phyloP scores from a whole-genome alignment of 2,113 vertebrate species.

The Dunckerocampus dactyliophorus region DNA sequence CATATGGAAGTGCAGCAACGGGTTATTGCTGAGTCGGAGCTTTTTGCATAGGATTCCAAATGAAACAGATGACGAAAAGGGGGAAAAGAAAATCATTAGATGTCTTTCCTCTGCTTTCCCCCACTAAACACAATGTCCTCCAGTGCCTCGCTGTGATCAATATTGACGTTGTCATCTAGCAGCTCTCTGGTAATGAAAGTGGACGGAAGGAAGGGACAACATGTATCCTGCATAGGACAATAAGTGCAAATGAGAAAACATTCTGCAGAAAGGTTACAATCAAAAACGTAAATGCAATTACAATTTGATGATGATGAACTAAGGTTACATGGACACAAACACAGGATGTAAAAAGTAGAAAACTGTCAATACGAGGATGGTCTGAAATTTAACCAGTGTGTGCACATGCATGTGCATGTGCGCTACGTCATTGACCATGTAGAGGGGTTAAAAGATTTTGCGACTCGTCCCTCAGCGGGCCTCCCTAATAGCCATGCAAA shows the following conservation, averaged over 20 bases:
- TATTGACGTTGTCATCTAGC: conserved; percentile 70
- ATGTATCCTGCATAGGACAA: conserved; percentile 43
- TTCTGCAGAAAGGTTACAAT: conserved; percentile 8
- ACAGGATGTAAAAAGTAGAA: conserved; percentile 22
- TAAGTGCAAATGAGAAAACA: conserved; percentile 27
- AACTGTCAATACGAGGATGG: conserved; percentile 22
- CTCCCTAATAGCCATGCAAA: conserved; percentile 69
- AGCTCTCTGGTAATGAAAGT: conserved; percentile 64
- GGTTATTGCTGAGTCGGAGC: conserved; percentile 47
- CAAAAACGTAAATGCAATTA: conserved; percentile 28
- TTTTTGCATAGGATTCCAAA: conserved; percentile 44
- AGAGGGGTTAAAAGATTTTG: conserved; percentile 42
- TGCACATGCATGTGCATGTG: conserved; percentile 11
- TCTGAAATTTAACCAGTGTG: conserved; percentile 21
- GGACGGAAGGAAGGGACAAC: conserved; percentile 42
- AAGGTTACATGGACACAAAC: no score
- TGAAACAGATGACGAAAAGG: conserved; percentile 46
- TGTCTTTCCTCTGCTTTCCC: conserved; percentile 31
- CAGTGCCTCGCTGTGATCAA: conserved; percentile 60
- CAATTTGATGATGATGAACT: conserved; percentile 18
- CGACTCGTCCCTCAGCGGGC: conserved; percentile 49
- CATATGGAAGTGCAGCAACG: conserved; percentile 38
- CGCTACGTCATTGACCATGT: conserved; percentile 29
- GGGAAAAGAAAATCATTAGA: conserved; percentile 52
- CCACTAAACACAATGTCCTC: conserved; percentile 50